phyloP scores from a whole-genome alignment of 2,888 invertebrate species.

The Tenthredo scrophulariae region DNA sequence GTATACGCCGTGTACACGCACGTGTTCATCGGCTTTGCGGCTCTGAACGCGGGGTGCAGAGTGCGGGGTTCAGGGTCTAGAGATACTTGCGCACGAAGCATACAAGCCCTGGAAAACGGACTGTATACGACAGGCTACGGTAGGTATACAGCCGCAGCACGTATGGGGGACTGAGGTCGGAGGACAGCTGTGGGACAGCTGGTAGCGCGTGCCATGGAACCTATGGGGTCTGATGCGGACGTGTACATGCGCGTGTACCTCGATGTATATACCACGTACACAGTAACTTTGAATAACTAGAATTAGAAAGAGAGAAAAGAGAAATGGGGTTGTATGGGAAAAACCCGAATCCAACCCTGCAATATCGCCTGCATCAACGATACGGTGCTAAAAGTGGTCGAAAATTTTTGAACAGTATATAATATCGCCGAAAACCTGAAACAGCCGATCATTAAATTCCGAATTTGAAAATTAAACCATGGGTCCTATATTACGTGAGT shows the following conservation, averaged over 20 bases:
- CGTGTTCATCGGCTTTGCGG: slow-evolving; percentile 36
- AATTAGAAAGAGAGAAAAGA: neutral
- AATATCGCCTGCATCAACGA: neutral
- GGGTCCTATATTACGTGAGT: neutral
- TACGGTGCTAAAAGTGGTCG: neutral
- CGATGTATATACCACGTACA: slow-evolving; percentile 26
- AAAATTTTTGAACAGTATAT: neutral
- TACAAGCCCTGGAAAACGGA: slow-evolving; percentile 36
- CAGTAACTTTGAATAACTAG: slow-evolving; percentile 16
- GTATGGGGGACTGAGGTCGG: slow-evolving; percentile 62
- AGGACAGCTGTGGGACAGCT: slow-evolving; percentile 78
- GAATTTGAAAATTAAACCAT: neutral
- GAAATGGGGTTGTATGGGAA: neutral
- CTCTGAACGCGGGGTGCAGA: neutral
- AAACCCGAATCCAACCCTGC: neutral
- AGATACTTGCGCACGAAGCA: slow-evolving; percentile 48
- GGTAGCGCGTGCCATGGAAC: slow-evolving; percentile 78
- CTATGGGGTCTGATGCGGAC: slow-evolving; percentile 77
- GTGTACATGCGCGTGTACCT: slow-evolving; percentile 67
- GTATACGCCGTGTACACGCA: slow-evolving; percentile 44
- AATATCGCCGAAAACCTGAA: too few relatives aligned
- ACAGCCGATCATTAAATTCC: too few relatives aligned
- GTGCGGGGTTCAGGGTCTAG: slow-evolving; percentile 6
- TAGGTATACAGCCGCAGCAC: slow-evolving; percentile 33
- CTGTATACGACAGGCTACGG: slow-evolving; percentile 36